phyloP scores from a whole-genome alignment of 2,797 vertebrate species.

The Cossypha niveicapilla region DNA sequence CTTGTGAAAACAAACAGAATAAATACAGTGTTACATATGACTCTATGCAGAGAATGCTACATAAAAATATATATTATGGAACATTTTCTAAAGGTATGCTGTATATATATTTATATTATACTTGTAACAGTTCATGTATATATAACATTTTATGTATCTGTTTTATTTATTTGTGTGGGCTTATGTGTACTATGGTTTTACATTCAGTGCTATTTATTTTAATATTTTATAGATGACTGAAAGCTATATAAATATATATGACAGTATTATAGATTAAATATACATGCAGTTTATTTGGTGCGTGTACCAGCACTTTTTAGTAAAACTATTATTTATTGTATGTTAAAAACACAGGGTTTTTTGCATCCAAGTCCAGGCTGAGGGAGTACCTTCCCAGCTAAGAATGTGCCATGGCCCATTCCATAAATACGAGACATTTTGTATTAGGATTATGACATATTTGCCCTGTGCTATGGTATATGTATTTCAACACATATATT shows the following conservation, averaged over 20 bases:
- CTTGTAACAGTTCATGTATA: background rate
- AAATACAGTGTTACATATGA: background rate
- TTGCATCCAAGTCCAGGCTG: background rate
- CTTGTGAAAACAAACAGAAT: background rate
- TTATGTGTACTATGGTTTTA: background rate
- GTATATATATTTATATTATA: background rate
- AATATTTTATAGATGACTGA: background rate
- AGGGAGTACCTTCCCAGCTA: background rate
- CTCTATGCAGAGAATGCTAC: background rate
- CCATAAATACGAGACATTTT: fast-evolving
- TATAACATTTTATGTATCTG: background rate
- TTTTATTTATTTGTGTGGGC: background rate
- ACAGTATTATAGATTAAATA: background rate
- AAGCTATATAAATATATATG: background rate
- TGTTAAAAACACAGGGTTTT: fast-evolving
- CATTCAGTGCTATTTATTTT: background rate
- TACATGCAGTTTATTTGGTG: background rate
- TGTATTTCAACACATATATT: background rate
- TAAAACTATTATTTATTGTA: fast-evolving
- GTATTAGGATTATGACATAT: fast-evolving
- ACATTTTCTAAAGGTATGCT: background rate
- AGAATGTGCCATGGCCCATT: fast-evolving
- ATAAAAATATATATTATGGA: background rate
- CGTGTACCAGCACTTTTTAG: background rate
- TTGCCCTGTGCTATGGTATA: fast-evolving